These are phyloP conservation scores for Caenorhabditis remanei DNA, from an alignment of 1,140 invertebrate species.

Conservation along the genomic window DNA sequence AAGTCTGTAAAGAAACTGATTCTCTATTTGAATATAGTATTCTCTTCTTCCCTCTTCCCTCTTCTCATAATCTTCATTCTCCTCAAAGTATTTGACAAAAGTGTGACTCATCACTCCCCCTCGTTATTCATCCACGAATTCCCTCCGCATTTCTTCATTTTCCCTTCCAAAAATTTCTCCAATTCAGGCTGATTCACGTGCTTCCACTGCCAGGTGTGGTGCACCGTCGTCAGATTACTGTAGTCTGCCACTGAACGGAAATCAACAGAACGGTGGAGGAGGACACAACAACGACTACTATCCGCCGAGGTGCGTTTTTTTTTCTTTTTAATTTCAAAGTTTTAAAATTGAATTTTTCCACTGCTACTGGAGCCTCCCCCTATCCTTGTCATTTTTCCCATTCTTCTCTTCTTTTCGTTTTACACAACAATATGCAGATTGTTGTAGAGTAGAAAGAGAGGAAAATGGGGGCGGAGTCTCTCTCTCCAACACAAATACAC, in stretches of 20 bases:
- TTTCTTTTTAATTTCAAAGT: background rate
- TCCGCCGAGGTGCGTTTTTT: conserved; percentile 37
- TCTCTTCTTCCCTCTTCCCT: background rate
- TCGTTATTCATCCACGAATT: background rate
- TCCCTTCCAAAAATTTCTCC: background rate
- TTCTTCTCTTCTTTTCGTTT: background rate
- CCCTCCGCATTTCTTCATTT: background rate
- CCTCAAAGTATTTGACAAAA: conserved; percentile 12
- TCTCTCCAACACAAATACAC: background rate
- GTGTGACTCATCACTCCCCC: background rate
- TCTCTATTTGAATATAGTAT: background rate
- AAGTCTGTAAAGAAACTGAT: background rate
- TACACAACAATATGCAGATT: conserved; percentile 51
- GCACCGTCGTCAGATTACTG: conserved; percentile 30
- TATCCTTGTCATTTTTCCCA: background rate
- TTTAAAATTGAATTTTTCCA: background rate
- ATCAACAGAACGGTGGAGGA: background rate
- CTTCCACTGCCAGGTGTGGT: conserved; percentile 41
- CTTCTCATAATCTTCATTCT: background rate
- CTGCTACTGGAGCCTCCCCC: background rate
- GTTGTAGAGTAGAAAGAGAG: background rate
- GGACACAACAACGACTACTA: conserved; percentile 29
- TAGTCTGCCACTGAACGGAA: conserved; percentile 18
- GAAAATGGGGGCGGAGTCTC: too few relatives aligned
- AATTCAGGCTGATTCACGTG: conserved; percentile 46